Percentiles rank a stretch among this genome's conserved stretches.
These are phyloP conservation scores for Saxidomus purpurata DNA, from an alignment of 1,140 invertebrate genomes.

Conservation along the genomic window DNA sequence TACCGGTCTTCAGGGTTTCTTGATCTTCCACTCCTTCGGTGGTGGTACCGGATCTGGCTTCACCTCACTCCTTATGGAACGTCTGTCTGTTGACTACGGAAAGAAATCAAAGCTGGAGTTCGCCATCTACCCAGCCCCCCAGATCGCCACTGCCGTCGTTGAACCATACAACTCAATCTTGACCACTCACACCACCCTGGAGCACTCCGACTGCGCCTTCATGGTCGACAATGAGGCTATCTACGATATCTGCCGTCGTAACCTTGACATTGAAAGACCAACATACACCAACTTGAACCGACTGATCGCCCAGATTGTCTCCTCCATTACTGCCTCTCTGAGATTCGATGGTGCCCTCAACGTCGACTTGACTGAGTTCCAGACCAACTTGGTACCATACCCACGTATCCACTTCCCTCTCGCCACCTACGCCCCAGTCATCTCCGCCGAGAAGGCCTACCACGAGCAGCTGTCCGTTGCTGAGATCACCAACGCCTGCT, in stretches of 20 bases:
- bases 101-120: slow-evolving; percentile 87
- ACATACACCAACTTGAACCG: slow-evolving; percentile 91
- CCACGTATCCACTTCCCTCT: slow-evolving; percentile 86
- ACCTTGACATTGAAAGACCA: slow-evolving; percentile 91
- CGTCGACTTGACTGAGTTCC: slow-evolving; percentile 91
- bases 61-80: slow-evolving; percentile 95
- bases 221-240: slow-evolving; percentile 88
- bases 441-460: slow-evolving; percentile 95
- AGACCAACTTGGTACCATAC: slow-evolving; percentile 89
- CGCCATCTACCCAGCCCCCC: slow-evolving; percentile 86
- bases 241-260: slow-evolving; percentile 88
- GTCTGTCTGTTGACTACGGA: slow-evolving; percentile 94
- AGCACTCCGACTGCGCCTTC: slow-evolving; percentile 93
- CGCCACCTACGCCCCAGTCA: slow-evolving; percentile 71
- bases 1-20: slow-evolving; percentile 75
- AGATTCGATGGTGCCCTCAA: slow-evolving; percentile 92
- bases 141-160: background rate
- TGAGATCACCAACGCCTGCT: slow-evolving; percentile 91
- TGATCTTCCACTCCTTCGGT: slow-evolving; percentile 72
- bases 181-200: slow-evolving; percentile 88
- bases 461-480: slow-evolving; percentile 91
- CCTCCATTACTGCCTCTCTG: slow-evolving; percentile 88
- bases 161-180: slow-evolving; percentile 15
- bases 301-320: slow-evolving; percentile 90
- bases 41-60: slow-evolving; percentile 95